Evolutionary conservation across 2,797 vertebrate genomes (phyloP).

Genomic region (Emydoidea blandingii): DNA sequence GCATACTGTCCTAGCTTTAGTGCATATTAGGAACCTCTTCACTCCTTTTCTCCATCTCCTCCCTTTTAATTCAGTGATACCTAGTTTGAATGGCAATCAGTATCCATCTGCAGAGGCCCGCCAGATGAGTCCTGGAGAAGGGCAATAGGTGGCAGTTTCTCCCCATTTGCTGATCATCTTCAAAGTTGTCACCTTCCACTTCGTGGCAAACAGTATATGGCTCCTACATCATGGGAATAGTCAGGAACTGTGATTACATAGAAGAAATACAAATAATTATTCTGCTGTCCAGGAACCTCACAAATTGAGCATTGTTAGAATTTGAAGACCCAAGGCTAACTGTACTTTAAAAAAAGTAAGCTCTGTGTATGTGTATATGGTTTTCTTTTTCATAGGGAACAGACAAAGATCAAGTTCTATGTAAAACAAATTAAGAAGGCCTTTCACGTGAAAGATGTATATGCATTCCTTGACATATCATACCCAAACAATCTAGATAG

Average conservation of each 20-base stretch:
- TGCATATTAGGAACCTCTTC: neutral
- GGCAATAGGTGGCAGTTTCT: neutral
- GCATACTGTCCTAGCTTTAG: neutral
- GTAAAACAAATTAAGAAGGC: neutral
- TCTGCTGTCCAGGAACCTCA: neutral
- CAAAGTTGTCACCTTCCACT: neutral
- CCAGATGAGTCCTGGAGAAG: neutral
- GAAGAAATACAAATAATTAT: neutral
- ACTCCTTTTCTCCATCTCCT: neutral
- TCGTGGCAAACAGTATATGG: neutral
- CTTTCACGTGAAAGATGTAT: neutral
- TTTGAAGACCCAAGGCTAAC: neutral
- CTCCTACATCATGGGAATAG: neutral
- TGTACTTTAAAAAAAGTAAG: neutral
- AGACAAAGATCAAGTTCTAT: neutral
- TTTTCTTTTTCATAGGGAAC: neutral
- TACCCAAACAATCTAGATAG: neutral
- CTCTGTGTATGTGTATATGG: neutral
- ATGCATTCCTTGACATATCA: neutral
- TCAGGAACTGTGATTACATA: neutral
- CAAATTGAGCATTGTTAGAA: neutral
- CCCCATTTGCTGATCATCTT: neutral
- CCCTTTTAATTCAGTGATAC: neutral
- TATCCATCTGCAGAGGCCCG: neutral
- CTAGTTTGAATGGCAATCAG: neutral